Evolutionary conservation across 2,888 invertebrate genomes (phyloP).

Genomic region (Neria commutata): DNA sequence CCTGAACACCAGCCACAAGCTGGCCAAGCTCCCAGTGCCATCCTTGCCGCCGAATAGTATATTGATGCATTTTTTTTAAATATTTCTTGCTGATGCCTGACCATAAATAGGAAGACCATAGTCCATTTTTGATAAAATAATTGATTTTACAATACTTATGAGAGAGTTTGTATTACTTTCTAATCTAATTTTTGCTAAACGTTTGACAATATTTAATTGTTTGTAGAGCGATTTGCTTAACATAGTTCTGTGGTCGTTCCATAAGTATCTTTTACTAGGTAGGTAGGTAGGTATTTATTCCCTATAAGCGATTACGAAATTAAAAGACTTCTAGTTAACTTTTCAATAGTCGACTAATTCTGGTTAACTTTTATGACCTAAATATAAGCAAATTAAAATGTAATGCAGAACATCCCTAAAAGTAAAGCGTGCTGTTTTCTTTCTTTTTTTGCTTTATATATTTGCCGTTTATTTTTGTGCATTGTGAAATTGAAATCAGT

Average conservation of each 20-base stretch:
- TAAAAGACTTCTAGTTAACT: no score
- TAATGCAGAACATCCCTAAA: no score
- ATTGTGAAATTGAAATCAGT: no score
- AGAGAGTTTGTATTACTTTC: conserved; percentile 6
- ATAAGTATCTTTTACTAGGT: background rate
- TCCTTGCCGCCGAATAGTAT: background rate
- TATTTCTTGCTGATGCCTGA: background rate
- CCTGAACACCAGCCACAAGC: no score
- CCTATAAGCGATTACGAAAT: background rate
- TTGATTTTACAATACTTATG: conserved; percentile 7
- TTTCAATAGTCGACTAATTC: no score
- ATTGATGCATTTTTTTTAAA: conserved; percentile 5
- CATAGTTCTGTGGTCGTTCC: background rate
- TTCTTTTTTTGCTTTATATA: no score
- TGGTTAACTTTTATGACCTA: no score
- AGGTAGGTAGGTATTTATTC: background rate
- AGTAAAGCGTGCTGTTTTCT: no score
- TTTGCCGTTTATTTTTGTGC: no score
- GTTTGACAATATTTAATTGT: background rate
- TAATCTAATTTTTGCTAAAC: conserved; percentile 4
- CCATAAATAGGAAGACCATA: conserved; percentile 4
- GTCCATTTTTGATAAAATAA: conserved; percentile 5
- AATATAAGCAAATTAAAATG: no score
- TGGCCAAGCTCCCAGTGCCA: conserved; percentile 3
- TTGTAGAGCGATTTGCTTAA: background rate